These are phyloP conservation scores for Meda fulgida DNA, from an alignment of 2,797 vertebrate species.

Conservation along the genomic window DNA sequence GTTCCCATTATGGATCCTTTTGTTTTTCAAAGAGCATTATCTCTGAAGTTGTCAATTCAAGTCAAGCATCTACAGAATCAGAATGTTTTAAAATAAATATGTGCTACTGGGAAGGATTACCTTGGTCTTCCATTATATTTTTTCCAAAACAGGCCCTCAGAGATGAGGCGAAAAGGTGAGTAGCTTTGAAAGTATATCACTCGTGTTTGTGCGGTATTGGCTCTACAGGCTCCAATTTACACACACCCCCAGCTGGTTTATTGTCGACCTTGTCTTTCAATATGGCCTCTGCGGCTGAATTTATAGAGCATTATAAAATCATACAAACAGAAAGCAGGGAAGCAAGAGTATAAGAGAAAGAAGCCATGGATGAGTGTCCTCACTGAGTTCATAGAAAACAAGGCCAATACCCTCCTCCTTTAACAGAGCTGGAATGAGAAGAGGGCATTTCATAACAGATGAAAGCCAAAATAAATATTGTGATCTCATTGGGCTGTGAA, in stretches of 20 bases:
- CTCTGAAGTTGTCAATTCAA: conserved; percentile 11
- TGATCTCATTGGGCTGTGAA: conserved; percentile 24
- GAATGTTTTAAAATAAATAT: conserved; percentile 4
- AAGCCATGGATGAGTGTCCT: conserved; percentile 35
- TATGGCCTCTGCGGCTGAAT: conserved; percentile 43
- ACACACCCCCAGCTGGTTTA: conserved; percentile 39
- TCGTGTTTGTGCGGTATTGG: conserved; percentile 36
- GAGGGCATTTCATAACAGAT: conserved; percentile 25
- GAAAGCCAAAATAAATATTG: conserved; percentile 30
- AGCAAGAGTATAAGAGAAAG: conserved; percentile 13
- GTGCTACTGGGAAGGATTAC: not conserved
- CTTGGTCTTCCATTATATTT: conserved; percentile 4
- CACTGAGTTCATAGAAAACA: conserved; percentile 37
- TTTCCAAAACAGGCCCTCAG: conserved; percentile 6
- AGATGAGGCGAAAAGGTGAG: conserved; percentile 17
- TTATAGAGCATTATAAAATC: conserved; percentile 54
- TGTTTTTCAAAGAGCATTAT: not conserved
- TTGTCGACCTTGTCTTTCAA: conserved; percentile 50
- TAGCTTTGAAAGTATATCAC: conserved; percentile 27
- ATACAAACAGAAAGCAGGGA: conserved; percentile 31
- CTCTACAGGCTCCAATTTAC: conserved; percentile 47
- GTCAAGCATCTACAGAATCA: not conserved
- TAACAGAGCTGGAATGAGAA: conserved; percentile 22
- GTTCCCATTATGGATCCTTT: not conserved
- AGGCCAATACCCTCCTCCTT: conserved; percentile 28